These are phyloP conservation scores for Prosapia bicincta DNA, from an alignment of 2,888 invertebrate species.

Conservation along the genomic window DNA sequence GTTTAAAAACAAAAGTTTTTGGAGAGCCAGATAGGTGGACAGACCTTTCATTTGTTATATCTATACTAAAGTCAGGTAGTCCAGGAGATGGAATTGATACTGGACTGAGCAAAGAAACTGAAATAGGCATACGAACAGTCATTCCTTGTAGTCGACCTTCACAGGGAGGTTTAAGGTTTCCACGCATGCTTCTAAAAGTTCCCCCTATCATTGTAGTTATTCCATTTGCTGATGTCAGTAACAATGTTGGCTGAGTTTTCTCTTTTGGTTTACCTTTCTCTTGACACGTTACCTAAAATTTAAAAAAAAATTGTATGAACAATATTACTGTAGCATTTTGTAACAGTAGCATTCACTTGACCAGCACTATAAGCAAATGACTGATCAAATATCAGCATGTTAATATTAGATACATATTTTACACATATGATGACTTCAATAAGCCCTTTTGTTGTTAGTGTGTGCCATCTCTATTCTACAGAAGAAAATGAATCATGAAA, in stretches of 20 bases:
- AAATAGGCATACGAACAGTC: neutral
- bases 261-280: neutral
- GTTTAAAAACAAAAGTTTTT: neutral
- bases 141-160: neutral
- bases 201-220: neutral
- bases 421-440: no score
- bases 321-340: no score
- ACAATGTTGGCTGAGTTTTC: neutral
- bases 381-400: no score
- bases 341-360: no score
- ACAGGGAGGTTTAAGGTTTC: neutral
- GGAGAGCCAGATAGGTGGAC: neutral
- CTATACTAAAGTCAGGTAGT: neutral
- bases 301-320: no score
- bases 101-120: neutral
- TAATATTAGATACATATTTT: no score
- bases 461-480: no score
- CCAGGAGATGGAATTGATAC: neutral
- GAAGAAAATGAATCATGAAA: no score
- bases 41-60: neutral
- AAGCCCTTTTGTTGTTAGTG: no score
- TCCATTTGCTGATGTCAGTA: neutral
- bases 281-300: neutral
- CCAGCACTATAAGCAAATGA: no score
- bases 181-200: neutral